Conservation (phyloP, 2,113 vertebrate species). For the Anoplopoma fimbria region DNA sequence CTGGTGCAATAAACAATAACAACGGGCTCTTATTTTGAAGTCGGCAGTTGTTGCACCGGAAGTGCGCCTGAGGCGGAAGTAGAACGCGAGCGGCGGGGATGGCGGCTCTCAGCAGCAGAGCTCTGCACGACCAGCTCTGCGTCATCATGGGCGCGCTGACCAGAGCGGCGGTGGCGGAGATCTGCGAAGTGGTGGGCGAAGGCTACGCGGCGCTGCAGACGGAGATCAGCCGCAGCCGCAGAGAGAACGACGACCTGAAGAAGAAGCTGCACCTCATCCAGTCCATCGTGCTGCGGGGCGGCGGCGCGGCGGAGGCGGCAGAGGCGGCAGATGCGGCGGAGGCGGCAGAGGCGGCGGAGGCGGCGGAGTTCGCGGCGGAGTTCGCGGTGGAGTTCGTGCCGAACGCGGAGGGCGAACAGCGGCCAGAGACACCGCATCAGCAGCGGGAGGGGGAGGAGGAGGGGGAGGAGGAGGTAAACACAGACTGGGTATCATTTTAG, state of each 20-base stretch:
- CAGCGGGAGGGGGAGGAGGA: constrained; percentile 19
- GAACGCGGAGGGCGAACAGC: not conserved
- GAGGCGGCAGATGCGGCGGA: not conserved
- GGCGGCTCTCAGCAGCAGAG: constrained; percentile 4
- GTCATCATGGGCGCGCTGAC: constrained; percentile 76
- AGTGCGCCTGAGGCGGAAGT: not conserved
- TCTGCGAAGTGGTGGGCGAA: constrained; percentile 74
- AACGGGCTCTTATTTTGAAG: constrained; percentile 62
- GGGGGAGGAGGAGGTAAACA: constrained; percentile 45
- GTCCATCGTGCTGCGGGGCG: constrained; percentile 72
- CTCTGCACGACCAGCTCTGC: constrained; percentile 70
- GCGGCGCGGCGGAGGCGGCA: not conserved
- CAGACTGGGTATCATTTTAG: no score
- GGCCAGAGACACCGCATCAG: not conserved
- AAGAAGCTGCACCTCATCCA: constrained; percentile 79
- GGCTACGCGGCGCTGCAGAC: constrained; percentile 69
- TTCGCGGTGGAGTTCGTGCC: not conserved
- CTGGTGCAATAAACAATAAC: not conserved
- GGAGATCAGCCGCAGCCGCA: constrained; percentile 68
- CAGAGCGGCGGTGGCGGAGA: constrained; percentile 75
- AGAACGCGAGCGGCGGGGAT: not conserved
- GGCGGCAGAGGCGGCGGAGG: not conserved
- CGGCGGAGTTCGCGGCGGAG: no score
- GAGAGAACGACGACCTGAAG: constrained; percentile 76
- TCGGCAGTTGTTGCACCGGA: constrained; percentile 11